Base-by-base conservation (phyloP, 2,113 vertebrate genomes). In the Clarias batrachus region DNA sequence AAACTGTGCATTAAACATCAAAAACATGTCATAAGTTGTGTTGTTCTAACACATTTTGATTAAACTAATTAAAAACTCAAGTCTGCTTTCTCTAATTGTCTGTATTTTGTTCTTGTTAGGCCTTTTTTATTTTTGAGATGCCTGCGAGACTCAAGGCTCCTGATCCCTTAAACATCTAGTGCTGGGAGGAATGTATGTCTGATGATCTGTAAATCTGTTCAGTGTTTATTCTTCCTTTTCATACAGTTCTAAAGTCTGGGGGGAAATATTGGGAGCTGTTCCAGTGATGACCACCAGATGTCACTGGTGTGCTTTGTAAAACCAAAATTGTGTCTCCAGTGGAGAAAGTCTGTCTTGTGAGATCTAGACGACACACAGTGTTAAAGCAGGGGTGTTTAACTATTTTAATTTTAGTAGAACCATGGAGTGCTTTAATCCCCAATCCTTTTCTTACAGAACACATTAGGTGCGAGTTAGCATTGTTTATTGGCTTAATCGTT, bases 41-140 rank as follows among this genome's bases (percentile, higher is more conserved):
- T 81, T 90, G 87, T 82, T 90, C 89, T 88, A 85, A 87, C 87
- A 88, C 85, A 86, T 86, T 88, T 88, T 79, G 79, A 90, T 86
- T 85, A 90, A 90, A 90, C 85, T 85, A 48, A 86, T 77, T 62
- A 25, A 88, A 41, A 88, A 84, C 52, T 25, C n/a, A 71, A 86
- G 81, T 12, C 56, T 19, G 33, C 76, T 77, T 82, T 59, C 33
- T 60, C 23, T 81, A 70, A 60, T 33, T 74, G 11, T 74, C 23
- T 77, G 27, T 68, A 30, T 77, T 83, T 63, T 33, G 17, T 70
- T 80, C 48, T 57, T 80, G 30, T 37, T 57, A 21, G 9, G 52
- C 27, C 19, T 71, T 12, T 12, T 37, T 21, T 82, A 56, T 68
- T 56, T 59, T 54, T 56, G 48, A 27, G 17, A 30, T 14, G 17